phyloP scores from a whole-genome alignment of 2,888 invertebrate species.

The Octonoba sinensis region DNA sequence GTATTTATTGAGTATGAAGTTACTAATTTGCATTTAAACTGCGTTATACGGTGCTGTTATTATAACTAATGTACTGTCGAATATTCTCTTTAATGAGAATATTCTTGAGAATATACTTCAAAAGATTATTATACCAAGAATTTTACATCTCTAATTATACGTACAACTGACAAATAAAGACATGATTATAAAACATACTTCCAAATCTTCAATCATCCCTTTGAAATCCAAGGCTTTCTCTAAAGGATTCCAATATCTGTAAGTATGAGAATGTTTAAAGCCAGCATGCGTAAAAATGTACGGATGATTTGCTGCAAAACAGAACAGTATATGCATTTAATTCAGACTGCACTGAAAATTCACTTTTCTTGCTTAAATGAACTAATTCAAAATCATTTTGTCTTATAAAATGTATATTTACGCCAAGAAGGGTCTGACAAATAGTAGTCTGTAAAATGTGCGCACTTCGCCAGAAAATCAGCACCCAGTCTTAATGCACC shows the following conservation, averaged over 20 bases:
- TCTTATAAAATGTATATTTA: conserved; percentile 72
- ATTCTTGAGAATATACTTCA: no score
- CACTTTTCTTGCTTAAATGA: no score
- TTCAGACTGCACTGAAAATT: no score
- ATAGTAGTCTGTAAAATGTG: conserved; percentile 76
- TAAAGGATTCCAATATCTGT: conserved; percentile 90
- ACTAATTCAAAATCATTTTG: no score
- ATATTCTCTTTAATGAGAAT: no score
- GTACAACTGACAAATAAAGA: no score
- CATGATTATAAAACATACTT: conserved; percentile 69
- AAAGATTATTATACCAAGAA: no score
- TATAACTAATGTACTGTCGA: no score
- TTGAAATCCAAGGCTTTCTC: conserved; percentile 81
- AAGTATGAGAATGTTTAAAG: conserved; percentile 82
- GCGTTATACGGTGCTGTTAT: no score
- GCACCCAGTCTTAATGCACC: conserved; percentile 91
- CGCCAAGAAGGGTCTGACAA: conserved; percentile 97
- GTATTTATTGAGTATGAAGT: no score
- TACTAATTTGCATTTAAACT: no score
- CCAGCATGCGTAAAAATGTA: conserved; percentile 88
- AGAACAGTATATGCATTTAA: conserved; percentile 1
- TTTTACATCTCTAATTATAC: no score
- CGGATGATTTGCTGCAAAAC: conserved; percentile 85
- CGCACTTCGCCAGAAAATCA: conserved; percentile 83
- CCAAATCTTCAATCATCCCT: conserved; percentile 82